These are phyloP conservation scores for Prunella fulvescens DNA, from an alignment of 2,113 vertebrate genomes.

Conservation along the genomic window DNA sequence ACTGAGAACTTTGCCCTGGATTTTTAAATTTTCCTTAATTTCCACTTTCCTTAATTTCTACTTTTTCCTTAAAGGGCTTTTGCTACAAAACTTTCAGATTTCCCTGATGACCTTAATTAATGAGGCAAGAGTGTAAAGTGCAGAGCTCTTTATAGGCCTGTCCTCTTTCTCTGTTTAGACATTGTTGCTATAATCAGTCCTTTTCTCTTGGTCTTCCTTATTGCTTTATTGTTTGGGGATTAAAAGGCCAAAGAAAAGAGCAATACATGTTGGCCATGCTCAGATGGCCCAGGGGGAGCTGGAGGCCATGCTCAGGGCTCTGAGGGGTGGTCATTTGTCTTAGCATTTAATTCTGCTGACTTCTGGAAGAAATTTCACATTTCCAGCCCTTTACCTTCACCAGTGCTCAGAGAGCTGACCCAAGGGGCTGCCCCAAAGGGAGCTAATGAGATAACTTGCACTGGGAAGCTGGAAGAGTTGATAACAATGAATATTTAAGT, in stretches of 20 bases:
- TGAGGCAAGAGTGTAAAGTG: background rate
- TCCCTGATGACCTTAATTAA: background rate
- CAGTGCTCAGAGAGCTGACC: background rate
- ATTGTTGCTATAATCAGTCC: background rate
- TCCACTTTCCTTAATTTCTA: no score
- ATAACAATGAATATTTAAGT: conserved; percentile 55
- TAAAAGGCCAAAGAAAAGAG: background rate
- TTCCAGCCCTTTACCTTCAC: background rate
- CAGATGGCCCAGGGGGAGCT: background rate
- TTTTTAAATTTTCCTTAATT: background rate
- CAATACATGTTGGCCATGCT: background rate
- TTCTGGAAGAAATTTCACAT: background rate
- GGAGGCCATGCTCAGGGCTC: background rate
- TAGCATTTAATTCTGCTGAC: background rate
- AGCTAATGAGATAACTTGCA: background rate
- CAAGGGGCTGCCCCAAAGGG: background rate
- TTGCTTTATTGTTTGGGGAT: background rate
- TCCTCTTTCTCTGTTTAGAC: background rate
- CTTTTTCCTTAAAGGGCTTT: background rate
- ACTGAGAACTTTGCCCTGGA: background rate
- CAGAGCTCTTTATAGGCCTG: background rate
- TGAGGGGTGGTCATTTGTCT: background rate
- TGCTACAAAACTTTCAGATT: background rate
- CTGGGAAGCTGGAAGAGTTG: background rate
- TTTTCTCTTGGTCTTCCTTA: background rate